Conservation (phyloP, 2,113 vertebrate species). For the Antennarius striatus region DNA sequence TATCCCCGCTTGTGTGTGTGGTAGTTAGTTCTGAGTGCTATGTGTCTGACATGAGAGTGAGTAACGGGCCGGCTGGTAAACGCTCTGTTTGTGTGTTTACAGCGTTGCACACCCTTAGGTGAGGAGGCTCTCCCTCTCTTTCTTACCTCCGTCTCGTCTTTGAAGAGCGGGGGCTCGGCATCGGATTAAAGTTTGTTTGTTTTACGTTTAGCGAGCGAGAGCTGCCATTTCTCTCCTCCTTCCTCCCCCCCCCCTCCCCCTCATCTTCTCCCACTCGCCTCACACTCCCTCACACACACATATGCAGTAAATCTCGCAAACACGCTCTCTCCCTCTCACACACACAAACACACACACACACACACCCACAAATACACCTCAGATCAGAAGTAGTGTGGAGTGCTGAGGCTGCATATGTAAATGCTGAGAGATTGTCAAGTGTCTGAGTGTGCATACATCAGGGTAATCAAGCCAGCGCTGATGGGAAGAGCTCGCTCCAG, state of each 20-base stretch:
- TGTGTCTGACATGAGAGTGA: slow-evolving; percentile 78
- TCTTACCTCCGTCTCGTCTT: slow-evolving; percentile 66
- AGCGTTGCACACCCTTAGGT: slow-evolving; percentile 68
- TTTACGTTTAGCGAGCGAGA: slow-evolving; percentile 80
- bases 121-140: slow-evolving; percentile 50
- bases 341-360: slow-evolving; percentile 36
- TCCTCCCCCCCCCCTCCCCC: no score
- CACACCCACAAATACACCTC: slow-evolving; percentile 53
- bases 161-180: slow-evolving; percentile 75
- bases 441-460: slow-evolving; percentile 80
- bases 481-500: slow-evolving; percentile 74
- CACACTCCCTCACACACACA: slow-evolving; percentile 39
- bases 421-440: slow-evolving; percentile 79
- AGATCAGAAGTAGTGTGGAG: slow-evolving; percentile 78
- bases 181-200: slow-evolving; percentile 81
- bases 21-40: slow-evolving; percentile 73
- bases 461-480: slow-evolving; percentile 78
- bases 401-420: slow-evolving; percentile 83
- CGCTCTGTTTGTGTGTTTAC: slow-evolving; percentile 79
- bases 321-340: background rate
- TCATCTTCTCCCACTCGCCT: slow-evolving; percentile 59
- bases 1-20: slow-evolving; percentile 69
- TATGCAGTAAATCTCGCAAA: slow-evolving; percentile 53
- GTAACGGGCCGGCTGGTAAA: slow-evolving; percentile 74
- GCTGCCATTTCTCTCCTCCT: slow-evolving; percentile 73